Evolutionary conservation across 1,140 invertebrate genomes (phyloP).

Genomic region (Cotesia glomerata): DNA sequence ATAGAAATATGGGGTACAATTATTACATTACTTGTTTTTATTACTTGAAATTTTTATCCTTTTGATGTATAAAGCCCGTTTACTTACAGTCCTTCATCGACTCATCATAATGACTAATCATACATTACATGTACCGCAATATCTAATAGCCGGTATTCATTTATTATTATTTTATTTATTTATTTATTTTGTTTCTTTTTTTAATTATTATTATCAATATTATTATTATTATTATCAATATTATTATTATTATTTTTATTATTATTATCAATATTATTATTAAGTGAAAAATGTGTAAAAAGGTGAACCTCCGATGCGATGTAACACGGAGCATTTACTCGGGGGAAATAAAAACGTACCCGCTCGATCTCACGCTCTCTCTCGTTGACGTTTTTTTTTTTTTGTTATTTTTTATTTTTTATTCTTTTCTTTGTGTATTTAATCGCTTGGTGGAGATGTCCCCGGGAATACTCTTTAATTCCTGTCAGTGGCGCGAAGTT

Average conservation of each 20-base stretch:
- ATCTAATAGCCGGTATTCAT: constrained; percentile 52
- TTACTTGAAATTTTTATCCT: constrained; percentile 29
- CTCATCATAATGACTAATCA: constrained; percentile 38
- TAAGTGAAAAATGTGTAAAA: constrained; percentile 62
- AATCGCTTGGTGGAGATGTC: constrained; percentile 12
- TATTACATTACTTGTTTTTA: constrained; percentile 37
- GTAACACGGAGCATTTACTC: constrained; percentile 55
- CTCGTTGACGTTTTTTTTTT: constrained; percentile 20
- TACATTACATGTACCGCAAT: constrained; percentile 47
- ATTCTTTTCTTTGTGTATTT: constrained; percentile 21
- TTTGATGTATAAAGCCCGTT: constrained; percentile 33
- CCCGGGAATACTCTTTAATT: constrained; percentile 70
- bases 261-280: constrained; percentile 5
- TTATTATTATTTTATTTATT: constrained; percentile 39
- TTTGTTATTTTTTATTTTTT: constrained; percentile 32
- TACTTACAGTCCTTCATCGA: constrained; percentile 13
- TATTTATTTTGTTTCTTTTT: constrained; percentile 9
- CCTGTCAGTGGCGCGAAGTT: constrained; percentile 89
- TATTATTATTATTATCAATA: background rate
- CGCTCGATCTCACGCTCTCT: constrained; percentile 19
- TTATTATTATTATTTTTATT: background rate
- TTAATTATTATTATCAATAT: background rate
- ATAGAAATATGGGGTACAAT: constrained; percentile 50
- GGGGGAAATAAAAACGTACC: constrained; percentile 24
- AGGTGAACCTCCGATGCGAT: constrained; percentile 55